Base-by-base conservation (phyloP, 2,797 vertebrate genomes). In the Vultur gryphus region DNA sequence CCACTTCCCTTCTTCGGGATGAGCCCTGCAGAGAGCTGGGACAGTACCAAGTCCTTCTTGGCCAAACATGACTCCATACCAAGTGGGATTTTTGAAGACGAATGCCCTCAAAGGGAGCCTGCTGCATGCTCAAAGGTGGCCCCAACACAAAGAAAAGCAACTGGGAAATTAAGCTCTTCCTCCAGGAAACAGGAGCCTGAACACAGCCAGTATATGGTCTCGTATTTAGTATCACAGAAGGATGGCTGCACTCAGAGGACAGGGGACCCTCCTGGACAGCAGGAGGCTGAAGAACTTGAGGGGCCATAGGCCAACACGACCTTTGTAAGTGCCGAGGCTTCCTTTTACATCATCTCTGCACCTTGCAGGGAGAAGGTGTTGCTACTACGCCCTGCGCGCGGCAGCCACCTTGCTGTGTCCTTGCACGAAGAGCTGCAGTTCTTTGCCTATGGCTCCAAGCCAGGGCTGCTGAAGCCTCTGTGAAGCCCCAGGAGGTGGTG, bases 321-420 rank as follows among this genome's bases (percentile, higher is more conserved):
- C 51, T 41, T 46, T 20, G 25, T 2, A 8, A 46, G 16, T 18
- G 7, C 9, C 37, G 43, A 65, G 17, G 31, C 16, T 73, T 51
- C 20, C 39, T 12, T 48, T 54, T 26, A 54, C 28, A 33, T 12
- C 29, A 76, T 17, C 41, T 79, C 75, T 2, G 1, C 14, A 65
- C 28, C 24, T 15, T 26, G n/a, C 28, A 24, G 0, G 5, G 16
- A 44, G 35, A 19, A 87, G 65, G 21, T 8, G 8, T 21, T 54
- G 46, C 62, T 70, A 54, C 31, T 7, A 20, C 3, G 2, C 17
- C 4, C 26, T 6, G 5, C 4, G 0, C 1, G 0, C 12, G 39
- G 39, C 29, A 64, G 28, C 9, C 2, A 29, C 24, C 67, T 9
- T 24, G 20, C 62, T 9, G 8, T 15, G 16, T 35, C 43, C 76